These are phyloP conservation scores for Exaiptasia diaphana DNA, from an alignment of 64 coral and sea anemone genomes.

Conservation along the genomic window DNA sequence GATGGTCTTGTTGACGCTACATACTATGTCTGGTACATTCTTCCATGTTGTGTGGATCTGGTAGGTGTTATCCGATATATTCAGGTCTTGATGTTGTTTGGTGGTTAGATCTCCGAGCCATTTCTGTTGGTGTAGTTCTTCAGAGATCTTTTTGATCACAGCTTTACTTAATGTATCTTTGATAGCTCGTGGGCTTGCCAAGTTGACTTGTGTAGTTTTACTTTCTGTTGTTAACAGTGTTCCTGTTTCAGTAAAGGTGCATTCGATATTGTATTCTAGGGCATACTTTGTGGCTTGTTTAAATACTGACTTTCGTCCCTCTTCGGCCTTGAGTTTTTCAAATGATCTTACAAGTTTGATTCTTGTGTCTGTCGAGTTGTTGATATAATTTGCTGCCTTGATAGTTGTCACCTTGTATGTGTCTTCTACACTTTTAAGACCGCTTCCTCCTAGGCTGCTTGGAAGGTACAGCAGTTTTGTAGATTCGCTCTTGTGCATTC, in stretches of 20 bases:
- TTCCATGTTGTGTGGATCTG: constrained; percentile 6
- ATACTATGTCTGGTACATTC: constrained; percentile 20
- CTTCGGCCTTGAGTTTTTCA: constrained; percentile 14
- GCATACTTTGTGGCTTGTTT: constrained; percentile 14
- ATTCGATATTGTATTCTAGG: neutral
- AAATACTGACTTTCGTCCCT: constrained; percentile 16
- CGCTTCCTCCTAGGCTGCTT: neutral
- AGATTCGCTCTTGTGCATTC: neutral
- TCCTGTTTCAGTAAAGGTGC: neutral
- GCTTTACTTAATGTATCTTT: neutral
- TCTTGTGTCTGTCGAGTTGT: neutral
- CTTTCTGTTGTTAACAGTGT: constrained; percentile 14
- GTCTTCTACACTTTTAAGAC: constrained; percentile 4
- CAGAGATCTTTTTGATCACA: neutral
- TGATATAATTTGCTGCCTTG: constrained; percentile 17
- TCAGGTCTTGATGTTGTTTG: neutral
- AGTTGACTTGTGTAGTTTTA: neutral
- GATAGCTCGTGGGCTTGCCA: constrained; percentile 7
- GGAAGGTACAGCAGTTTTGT: neutral
- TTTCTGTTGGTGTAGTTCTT: constrained; percentile 12
- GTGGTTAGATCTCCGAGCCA: neutral
- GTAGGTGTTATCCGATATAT: neutral
- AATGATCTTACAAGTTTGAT: neutral
- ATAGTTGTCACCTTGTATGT: constrained; percentile 29
- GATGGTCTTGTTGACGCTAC: constrained; percentile 5